Conservation (phyloP, 2,797 vertebrate species). For the Artibeus jamaicensis region DNA sequence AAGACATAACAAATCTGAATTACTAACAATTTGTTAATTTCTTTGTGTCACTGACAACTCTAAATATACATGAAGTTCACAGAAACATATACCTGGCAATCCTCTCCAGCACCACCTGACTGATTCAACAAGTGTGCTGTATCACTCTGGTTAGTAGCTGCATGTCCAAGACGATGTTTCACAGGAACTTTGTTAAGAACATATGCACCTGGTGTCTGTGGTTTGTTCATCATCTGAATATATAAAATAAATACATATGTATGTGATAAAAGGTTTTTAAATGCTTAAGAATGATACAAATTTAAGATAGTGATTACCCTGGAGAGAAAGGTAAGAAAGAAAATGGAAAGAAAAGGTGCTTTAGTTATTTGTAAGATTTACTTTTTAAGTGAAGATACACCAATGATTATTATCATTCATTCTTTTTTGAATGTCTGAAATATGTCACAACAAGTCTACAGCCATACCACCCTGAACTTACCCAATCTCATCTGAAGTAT, state of each 20-base stretch:
- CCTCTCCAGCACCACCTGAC: constrained; percentile 81
- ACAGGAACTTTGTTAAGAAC: constrained; percentile 93
- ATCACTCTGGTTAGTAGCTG: constrained; percentile 84
- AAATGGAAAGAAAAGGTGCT: not conserved
- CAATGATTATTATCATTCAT: not conserved
- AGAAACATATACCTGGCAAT: constrained; percentile 82
- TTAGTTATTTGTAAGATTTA: not conserved
- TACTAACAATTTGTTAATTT: constrained; percentile 10
- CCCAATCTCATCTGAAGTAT: not conserved
- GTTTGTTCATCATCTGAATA: constrained; percentile 88
- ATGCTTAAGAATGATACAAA: not conserved
- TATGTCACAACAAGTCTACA: not conserved
- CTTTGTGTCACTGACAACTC: not conserved
- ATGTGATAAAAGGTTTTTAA: not conserved
- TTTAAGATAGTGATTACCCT: not conserved
- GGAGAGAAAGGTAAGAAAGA: not conserved
- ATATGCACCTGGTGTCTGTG: constrained; percentile 91
- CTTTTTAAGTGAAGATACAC: not conserved
- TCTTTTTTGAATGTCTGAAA: constrained; percentile 28
- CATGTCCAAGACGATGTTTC: constrained; percentile 89
- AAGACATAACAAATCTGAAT: constrained; percentile 16
- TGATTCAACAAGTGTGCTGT: constrained; percentile 77
- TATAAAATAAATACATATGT: not conserved
- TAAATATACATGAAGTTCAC: not conserved
- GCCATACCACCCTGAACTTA: too few species aligned